Conservation (phyloP, 2,888 invertebrate genomes). For the Ceriagrion tenellum region DNA sequence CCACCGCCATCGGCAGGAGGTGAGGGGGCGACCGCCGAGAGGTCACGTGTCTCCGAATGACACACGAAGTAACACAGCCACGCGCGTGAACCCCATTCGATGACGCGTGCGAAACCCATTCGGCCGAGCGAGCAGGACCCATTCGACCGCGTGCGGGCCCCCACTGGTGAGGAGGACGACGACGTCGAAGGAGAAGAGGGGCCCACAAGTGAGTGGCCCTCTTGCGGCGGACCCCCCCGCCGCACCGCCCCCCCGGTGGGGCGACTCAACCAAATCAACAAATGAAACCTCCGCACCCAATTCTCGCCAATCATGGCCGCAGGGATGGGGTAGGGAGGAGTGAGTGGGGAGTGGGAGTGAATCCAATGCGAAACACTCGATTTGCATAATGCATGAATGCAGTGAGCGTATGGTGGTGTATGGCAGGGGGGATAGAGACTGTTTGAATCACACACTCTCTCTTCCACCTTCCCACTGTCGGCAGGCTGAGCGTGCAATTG, state of each 20-base stretch:
- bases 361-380: not conserved
- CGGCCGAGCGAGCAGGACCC: too few species aligned
- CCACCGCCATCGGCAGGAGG: not conserved
- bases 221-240: too few species aligned
- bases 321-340: not conserved
- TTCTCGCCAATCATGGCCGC: not conserved
- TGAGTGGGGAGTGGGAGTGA: not conserved
- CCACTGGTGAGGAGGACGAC: too few species aligned
- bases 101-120: not conserved
- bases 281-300: conserved; percentile 14
- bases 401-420: not conserved
- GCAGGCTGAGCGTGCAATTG: not conserved
- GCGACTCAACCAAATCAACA: not conserved
- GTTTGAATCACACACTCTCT: not conserved
- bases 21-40: not conserved
- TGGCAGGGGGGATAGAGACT: not conserved
- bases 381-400: conserved; percentile 32
- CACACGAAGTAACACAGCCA: not conserved
- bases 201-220: not conserved
- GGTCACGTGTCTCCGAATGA: not conserved
- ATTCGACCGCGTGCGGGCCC: too few species aligned
- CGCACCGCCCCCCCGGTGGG: too few species aligned
- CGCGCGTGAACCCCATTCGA: not conserved
- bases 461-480: not conserved
- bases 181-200: too few species aligned